A percentile compares a stretch with the other conserved stretches of the same genome.
Conservation (phyloP, 2,888 invertebrate genomes). For the Brachylomia viminalis region DNA sequence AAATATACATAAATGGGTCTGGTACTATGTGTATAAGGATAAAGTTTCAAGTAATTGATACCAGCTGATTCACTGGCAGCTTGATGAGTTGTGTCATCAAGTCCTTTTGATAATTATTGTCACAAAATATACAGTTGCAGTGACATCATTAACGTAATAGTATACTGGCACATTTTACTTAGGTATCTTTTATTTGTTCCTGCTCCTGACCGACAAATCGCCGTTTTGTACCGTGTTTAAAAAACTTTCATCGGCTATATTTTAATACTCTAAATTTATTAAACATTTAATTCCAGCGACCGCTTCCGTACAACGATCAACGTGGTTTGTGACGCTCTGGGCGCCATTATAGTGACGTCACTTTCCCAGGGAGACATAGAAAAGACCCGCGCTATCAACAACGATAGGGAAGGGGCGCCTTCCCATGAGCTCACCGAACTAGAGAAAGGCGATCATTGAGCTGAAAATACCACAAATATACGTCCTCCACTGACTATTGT, state of each 20-base stretch:
- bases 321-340: slow-evolving; percentile 98
- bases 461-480: slow-evolving; percentile 14
- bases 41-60: slow-evolving; percentile 30
- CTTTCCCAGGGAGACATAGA: slow-evolving; percentile 94
- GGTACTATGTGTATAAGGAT: slow-evolving; percentile 12
- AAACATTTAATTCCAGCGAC: slow-evolving; percentile 90
- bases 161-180: background rate
- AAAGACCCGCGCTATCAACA: slow-evolving; percentile 82
- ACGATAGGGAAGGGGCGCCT: slow-evolving; percentile 86
- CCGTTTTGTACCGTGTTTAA: background rate
- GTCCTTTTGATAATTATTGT: slow-evolving; percentile 15
- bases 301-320: slow-evolving; percentile 97
- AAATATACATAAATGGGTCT: background rate
- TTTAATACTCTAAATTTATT: background rate
- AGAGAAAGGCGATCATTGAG: slow-evolving; percentile 88
- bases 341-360: slow-evolving; percentile 97
- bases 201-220: background rate
- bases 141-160: background rate
- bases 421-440: slow-evolving; percentile 93
- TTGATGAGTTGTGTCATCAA: slow-evolving; percentile 14
- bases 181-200: background rate
- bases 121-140: background rate
- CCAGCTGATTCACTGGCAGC: slow-evolving; percentile 5
- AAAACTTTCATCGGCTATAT: background rate
- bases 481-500: slow-evolving; percentile 28